Evolutionary conservation across 2,888 invertebrate species (phyloP), one percentile per base, ranked within the genome.

Genomic region (Ceraclea dissimilis): DNA sequence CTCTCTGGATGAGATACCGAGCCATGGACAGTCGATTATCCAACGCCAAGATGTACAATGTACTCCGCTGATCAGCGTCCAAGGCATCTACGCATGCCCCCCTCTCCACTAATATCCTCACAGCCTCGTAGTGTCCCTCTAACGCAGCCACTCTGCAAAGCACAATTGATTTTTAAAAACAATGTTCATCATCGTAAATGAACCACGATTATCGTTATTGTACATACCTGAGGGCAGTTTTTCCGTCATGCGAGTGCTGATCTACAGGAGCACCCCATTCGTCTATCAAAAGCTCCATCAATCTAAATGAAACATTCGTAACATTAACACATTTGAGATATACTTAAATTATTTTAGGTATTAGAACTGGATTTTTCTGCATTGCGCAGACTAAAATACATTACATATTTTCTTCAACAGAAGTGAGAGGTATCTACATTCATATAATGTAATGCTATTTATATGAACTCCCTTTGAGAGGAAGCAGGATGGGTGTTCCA

Each of bases 21-120:
- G 90, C 90, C 85, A 91, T 90, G 13, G 88, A 85, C 62, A 90
- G 71, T 61, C 92, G 79, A 73, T 92, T 92, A 73, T 93, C 93
- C 63, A 93, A 74, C 2, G 95, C 93, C 52, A 96, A 77, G 54
- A 95, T 90, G 70, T 97, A 96, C 21, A 97, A 78, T 0, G 94
- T 93, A 66, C 92, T 92, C 49, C 96, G 80, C 0, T 93, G 88
- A 71, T 97, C 96, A 0, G 94, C 92, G 73, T 96, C 96, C 67
- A 88, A 83, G 43, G 91, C 87, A 71, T 94, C 90, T 1, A 88
- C 83, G 71, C 93, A 92, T 5, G 93, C 91, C 51, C 88, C 86
- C 64, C 86, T 82, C 51, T 81, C 71, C 51, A 87, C 70, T 53
- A 95, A 74, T 51, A 86, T 77, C 50, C 82, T 78, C 2, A 88